Evolutionary conservation across 2,113 vertebrate species (phyloP).

Genomic region (Phylloscopus whistleri): DNA sequence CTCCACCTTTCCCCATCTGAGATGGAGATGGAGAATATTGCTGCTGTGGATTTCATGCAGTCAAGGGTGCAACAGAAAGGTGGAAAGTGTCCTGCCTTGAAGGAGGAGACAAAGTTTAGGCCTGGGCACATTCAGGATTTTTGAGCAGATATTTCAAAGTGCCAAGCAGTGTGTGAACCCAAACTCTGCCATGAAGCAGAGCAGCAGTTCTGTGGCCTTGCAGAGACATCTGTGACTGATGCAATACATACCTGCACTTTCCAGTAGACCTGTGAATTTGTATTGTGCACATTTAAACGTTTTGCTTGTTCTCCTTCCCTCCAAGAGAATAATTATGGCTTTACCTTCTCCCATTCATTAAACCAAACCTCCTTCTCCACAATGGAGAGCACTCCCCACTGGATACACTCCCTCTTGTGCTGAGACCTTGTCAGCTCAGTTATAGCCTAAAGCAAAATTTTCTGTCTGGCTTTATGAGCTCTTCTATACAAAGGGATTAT

Average conservation of each 20-base stretch:
- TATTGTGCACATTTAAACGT: background rate
- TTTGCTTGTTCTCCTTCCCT: background rate
- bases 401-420: background rate
- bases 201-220: background rate
- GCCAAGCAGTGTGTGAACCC: background rate
- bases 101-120: background rate
- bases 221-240: background rate
- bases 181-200: background rate
- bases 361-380: background rate
- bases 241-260: background rate
- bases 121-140: background rate
- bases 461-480: slow-evolving; percentile 16
- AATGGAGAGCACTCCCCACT: background rate
- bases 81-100: background rate
- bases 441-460: slow-evolving; percentile 37
- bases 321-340: background rate
- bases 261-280: background rate
- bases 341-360: background rate
- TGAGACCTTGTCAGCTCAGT: slow-evolving; percentile 16
- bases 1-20: background rate
- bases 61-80: background rate
- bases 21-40: background rate
- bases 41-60: background rate
- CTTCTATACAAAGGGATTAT: background rate
- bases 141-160: background rate